phyloP scores from a whole-genome alignment of 2,888 invertebrate genomes.

The Apodemia zela region DNA sequence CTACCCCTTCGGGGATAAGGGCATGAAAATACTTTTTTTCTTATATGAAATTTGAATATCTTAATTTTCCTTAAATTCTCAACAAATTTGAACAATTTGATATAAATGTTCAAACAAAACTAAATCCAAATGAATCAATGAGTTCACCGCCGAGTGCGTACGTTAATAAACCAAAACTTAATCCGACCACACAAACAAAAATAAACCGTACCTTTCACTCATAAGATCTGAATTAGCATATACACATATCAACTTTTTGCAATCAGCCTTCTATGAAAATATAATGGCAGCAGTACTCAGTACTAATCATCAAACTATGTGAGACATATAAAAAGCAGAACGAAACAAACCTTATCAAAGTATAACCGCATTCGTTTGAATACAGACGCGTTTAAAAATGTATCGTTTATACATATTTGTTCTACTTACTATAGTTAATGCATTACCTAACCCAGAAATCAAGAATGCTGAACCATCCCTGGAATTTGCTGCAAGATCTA shows the following conservation, averaged over 20 bases:
- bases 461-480: slow-evolving; percentile 40
- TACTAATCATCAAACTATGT: slow-evolving; percentile 64
- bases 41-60: too few species aligned
- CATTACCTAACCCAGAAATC: slow-evolving; percentile 60
- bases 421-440: slow-evolving; percentile 42
- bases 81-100: not conserved
- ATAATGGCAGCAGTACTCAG: slow-evolving; percentile 64
- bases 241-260: slow-evolving; percentile 48
- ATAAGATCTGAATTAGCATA: slow-evolving; percentile 35
- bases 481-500: slow-evolving; percentile 51
- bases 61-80: not conserved
- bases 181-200: slow-evolving; percentile 31
- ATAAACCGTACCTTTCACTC: slow-evolving; percentile 27
- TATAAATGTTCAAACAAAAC: not conserved
- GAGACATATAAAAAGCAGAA: slow-evolving; percentile 71
- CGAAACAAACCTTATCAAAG: slow-evolving; percentile 67
- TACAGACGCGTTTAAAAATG: slow-evolving; percentile 60
- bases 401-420: slow-evolving; percentile 45
- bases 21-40: too few species aligned
- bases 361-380: slow-evolving; percentile 51
- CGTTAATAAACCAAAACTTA: slow-evolving; percentile 57
- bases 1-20: too few species aligned
- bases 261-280: slow-evolving; percentile 76
- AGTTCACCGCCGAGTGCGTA: slow-evolving; percentile 54
- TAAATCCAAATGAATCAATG: not conserved